phyloP scores from a whole-genome alignment of 2,888 invertebrate genomes.

The Lepidochrysops patricia region DNA sequence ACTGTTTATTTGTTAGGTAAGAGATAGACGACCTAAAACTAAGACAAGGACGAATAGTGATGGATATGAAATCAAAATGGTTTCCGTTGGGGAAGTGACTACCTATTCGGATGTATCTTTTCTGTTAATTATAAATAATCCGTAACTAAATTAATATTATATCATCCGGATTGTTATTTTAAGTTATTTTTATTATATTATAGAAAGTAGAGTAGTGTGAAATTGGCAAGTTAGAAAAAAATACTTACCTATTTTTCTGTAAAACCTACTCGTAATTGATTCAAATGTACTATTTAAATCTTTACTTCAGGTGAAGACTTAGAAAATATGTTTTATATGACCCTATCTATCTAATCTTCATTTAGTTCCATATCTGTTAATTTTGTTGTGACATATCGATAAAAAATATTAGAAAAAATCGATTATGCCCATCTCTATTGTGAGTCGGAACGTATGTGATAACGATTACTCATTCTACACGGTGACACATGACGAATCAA shows the following conservation, averaged over 20 bases:
- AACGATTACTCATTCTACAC: slow-evolving; percentile 67
- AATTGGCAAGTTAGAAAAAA: too few relatives aligned
- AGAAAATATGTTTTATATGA: too few relatives aligned
- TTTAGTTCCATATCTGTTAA: slow-evolving; percentile 1
- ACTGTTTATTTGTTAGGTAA: not conserved
- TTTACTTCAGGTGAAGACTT: too few relatives aligned
- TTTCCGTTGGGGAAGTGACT: slow-evolving; percentile 1
- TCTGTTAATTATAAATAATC: not conserved
- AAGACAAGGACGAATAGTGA: not conserved
- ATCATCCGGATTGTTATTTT: not conserved
- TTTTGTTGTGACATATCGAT: not conserved
- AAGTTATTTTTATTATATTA: not conserved
- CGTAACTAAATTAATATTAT: not conserved
- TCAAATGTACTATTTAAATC: too few relatives aligned
- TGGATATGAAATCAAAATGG: slow-evolving; percentile 6
- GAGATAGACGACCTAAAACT: not conserved
- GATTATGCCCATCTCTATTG: slow-evolving; percentile 23
- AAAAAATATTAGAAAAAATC: slow-evolving; percentile 10
- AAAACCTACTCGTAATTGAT: too few relatives aligned
- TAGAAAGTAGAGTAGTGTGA: too few relatives aligned
- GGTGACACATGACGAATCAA: slow-evolving; percentile 71
- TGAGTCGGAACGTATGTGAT: slow-evolving; percentile 33
- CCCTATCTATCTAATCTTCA: not conserved
- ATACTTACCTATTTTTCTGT: too few relatives aligned
- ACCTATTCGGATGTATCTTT: not conserved